Base-by-base conservation (phyloP, 2,888 invertebrate species). In the Heliconius ethilla region DNA sequence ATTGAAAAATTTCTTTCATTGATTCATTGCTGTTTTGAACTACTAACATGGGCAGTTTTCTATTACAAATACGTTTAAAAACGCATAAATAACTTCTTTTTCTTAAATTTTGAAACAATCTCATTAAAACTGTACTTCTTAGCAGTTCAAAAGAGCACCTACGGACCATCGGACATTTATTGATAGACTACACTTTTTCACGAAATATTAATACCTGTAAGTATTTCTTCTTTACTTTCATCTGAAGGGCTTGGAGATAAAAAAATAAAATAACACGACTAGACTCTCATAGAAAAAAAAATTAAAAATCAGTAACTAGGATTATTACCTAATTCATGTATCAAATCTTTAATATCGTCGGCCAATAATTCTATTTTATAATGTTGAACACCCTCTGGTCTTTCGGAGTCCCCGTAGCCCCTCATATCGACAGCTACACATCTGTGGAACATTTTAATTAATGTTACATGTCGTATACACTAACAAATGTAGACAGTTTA, bases 351-450 rank as follows among this genome's bases (percentile, higher is more conserved):
- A 3, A 97, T 87, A 84, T 97, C 97, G 77, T 95, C 95, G 0
- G 95, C 90, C 25, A 97, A 84, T 37, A 94, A 82, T 10, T 94
- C 89, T 2, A 95, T 85, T 72, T 90, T 89, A 87, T 97, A 97
- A 2, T 88, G 82, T 2, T 87, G 85, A 22, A 89, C 85, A 0
- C 90, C 94, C 51, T 91, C 89, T 0, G 96, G 96, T 84, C 95
- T 96, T 80, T 96, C 96, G 0, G 96, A 96, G 78, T 96, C 96
- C 0, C 96, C 96, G 84, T 96, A 97, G 0, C 97, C 97, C 84
- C 97, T 90, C 94, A 96, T 90, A 84, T 97, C 97, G 4, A 97
- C 85, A 15, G 97, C 97, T 27, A 97, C 95, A 70, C 95, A 95
- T 94, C 96, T 96, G 86, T 45, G 92, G 87, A 74, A 62, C 40